These are phyloP conservation scores for Gallinago solitaria DNA, from an alignment of 2,797 vertebrate species.

Conservation along the genomic window DNA sequence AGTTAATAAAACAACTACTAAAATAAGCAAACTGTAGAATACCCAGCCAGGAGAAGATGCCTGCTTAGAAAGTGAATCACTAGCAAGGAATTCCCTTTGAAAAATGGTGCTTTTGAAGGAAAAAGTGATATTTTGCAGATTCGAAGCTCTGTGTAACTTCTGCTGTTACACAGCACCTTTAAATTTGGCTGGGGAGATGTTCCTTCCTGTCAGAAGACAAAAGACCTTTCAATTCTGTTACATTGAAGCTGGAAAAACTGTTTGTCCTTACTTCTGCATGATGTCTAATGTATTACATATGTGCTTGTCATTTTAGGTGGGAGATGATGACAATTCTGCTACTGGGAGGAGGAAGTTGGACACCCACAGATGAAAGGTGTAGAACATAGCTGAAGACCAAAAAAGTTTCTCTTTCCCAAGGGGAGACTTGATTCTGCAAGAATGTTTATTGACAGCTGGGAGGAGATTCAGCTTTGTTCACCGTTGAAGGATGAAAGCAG, in stretches of 20 bases:
- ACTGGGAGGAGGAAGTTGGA: not conserved
- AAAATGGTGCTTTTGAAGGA: not conserved
- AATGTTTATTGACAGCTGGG: not conserved
- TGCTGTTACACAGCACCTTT: not conserved
- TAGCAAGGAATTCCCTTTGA: not conserved
- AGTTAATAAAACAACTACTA: not conserved
- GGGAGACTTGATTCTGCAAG: not conserved
- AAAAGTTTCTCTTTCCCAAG: not conserved
- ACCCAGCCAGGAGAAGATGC: not conserved
- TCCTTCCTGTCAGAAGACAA: not conserved
- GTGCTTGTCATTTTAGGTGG: not conserved
- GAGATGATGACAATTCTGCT: not conserved
- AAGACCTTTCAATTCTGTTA: not conserved
- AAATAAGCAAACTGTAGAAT: not conserved
- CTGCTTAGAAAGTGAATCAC: fast-evolving
- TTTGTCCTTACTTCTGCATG: not conserved
- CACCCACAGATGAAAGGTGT: not conserved
- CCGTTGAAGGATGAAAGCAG: not conserved
- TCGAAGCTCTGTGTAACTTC: not conserved
- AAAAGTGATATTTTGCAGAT: not conserved
- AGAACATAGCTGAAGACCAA: not conserved
- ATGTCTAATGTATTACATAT: not conserved
- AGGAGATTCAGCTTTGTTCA: not conserved
- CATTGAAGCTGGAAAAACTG: not conserved
- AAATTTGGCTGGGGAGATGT: not conserved